Evolutionary conservation across 2,888 invertebrate genomes (phyloP).

Genomic region (Balanococcus diminutus): DNA sequence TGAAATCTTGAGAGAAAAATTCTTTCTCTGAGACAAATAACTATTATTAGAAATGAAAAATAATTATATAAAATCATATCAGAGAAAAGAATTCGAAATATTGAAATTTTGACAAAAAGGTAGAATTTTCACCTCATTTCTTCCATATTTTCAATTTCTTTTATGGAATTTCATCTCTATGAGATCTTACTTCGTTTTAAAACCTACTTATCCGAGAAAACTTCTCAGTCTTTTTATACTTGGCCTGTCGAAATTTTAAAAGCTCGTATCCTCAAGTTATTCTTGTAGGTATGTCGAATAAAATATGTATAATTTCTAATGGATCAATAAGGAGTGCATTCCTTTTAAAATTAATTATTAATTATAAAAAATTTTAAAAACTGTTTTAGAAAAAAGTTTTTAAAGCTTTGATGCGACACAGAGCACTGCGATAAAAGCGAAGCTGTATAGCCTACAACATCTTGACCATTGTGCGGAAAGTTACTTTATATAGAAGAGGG

Average conservation of each 20-base stretch:
- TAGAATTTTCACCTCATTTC: no score
- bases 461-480: slow-evolving; percentile 20
- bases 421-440: not conserved
- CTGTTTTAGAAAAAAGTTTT: not conserved
- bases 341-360: not conserved
- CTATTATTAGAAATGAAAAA: no score
- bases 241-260: slow-evolving; percentile 2
- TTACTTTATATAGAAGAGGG: not conserved
- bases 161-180: not conserved
- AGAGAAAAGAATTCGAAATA: no score
- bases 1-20: no score
- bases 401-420: not conserved
- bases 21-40: no score
- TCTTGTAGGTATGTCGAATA: slow-evolving; percentile 20
- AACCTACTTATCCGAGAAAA: not conserved
- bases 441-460: not conserved
- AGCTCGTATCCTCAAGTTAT: not conserved
- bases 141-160: no score
- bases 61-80: no score
- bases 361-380: not conserved
- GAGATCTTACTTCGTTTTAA: not conserved
- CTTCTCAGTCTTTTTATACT: not conserved
- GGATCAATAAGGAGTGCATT: not conserved
- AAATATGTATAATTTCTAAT: slow-evolving; percentile 30
- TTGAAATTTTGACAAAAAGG: no score